Evolutionary conservation across 2,888 invertebrate genomes (phyloP), one percentile per base, ranked within the genome.

Genomic region (Cryptus viduatorius): DNA sequence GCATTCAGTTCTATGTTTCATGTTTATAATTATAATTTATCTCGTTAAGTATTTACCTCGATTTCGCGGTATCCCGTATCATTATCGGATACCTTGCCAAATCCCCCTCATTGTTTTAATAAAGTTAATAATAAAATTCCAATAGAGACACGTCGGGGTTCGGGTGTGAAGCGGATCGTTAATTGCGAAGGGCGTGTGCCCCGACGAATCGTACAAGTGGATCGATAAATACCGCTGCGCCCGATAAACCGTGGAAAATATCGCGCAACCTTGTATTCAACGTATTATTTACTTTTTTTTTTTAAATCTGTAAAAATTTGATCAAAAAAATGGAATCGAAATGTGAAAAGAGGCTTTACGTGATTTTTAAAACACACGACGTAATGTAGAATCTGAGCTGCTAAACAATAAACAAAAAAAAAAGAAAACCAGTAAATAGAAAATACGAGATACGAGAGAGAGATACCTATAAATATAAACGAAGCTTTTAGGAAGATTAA

Each of bases 401-500:
- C 59, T 29, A 3, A 12, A 29, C 59, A 37, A 31, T 19, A 64
- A 67, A 56, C 42, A 83, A 31, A 8, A 46, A 24, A 46, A 8
- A 46, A 37, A 24, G 1, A 24, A n/a, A 7, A 12, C 31, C 24
- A 24, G 56, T 37, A 71, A 65, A 68, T 71, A 77, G 37, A 56
- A 81, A 69, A 69, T 68, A 48, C 50, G 53, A 65, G 61, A 64
- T 67, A 73, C 48, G 48, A 77, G 67, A 61, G 79, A 59, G 69
- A 71, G 64, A 68, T 61, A 71, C 73, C 19, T 69, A 81, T 78
- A 75, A 69, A 81, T 84, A 84, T 75, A 69, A 81, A 78, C 73
- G 81, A 81, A 81, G 84, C 84, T 84, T 84, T 84, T 78, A 81
- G 73, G 68, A 78, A 84, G 84, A 84, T 84, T 80, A 78, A 84